Evolutionary conservation across 2,888 invertebrate species (phyloP), one percentile per base, ranked within the genome.

Genomic region (Bhutanitis thaidina): DNA sequence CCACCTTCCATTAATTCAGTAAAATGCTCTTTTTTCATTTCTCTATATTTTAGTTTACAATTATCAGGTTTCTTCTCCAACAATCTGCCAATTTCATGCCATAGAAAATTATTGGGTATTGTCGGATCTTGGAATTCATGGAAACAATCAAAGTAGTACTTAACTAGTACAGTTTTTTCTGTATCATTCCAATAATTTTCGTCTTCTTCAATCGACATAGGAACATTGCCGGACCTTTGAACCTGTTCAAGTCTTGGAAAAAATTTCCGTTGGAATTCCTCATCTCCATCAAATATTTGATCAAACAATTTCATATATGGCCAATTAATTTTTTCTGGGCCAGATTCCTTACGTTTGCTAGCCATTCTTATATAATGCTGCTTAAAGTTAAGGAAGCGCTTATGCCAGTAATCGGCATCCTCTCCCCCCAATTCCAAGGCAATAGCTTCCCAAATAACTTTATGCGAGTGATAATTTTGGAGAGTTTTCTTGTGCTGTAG

Each of bases 141-240:
- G 20, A 80, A 80, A 38, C 84, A 82, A 49, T 89, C 89, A 61
- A 75, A 85, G 50, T 67, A 80, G 59, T 89, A 87, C 60, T 89
- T 89, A 0, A 74, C 74, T 45, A 89, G 54, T 13, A 87, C 77
- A 0, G 77, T 83, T 48, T 66, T 70, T 56, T 88, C 85, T 0
- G 79, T 74, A 0, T 65, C 65, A 52, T 77, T 71, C 84, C 87
- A 89, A 4, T 48, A n/a, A 35, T 58, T 48, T 10, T 57, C 52
- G 7, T 54, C 53, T 41, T 57, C 43, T 34, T 34, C 34, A 34
- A 3, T 34, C 5, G 3, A 34, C 7, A 12, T 12, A 12, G 54
- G 41, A 14, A 29, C 36, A 1, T 29, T 8, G 15, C 29, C 44
- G 5, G 49, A 51, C 2, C 34, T 8, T 10, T 27, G 9, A 2